Base-by-base conservation (phyloP, 2,888 invertebrate species). In the Adelphocoris suturalis region DNA sequence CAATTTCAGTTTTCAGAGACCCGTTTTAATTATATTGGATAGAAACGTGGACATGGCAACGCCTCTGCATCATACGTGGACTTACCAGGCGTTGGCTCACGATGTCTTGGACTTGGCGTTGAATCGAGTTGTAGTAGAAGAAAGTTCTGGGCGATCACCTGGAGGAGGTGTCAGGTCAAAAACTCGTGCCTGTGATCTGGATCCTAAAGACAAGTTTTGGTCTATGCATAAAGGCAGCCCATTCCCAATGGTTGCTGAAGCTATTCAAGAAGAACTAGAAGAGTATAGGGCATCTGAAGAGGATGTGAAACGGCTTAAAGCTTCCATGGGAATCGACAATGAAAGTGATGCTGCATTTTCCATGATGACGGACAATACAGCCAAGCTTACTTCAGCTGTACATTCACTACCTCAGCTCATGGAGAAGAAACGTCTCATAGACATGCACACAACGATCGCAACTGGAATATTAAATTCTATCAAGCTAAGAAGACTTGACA, bases 51-150 rank as follows among this genome's bases (percentile, higher is more conserved):
- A 99, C 93, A 96, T 99, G 95, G 99, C 99, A 0, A 99, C 99
- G 75, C 99, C 99, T 37, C 94, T 99, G 90, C 99, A 99, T 94
- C 99, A 99, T 93, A 99, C 99, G 0, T 99, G 99, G 99, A 99
- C 99, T 0, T 99, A 99, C 93, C 99, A 99, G 94, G 99, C 99
- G 0, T 94, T 99, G 89, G 97, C 98, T 37, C 99, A 99, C 93
- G 99, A 99, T 94, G 97, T 99, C 5, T 94, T 99, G 90, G 98
- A 99, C 93, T 94, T 99, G 92, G 96, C 98, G 12, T 94, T 99
- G 90, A 99, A 99, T 94, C 92, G 94, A 91, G 95, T 97, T 0
- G 95, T 96, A 76, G 95, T 97, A 16, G 95, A 95, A 90, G 97
- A 97, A 92, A 95, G 94, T 82, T 93, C 93, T 0, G 93, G 94